Base-by-base conservation (phyloP, 2,888 invertebrate species). In the Eucriotettix oculatus region DNA sequence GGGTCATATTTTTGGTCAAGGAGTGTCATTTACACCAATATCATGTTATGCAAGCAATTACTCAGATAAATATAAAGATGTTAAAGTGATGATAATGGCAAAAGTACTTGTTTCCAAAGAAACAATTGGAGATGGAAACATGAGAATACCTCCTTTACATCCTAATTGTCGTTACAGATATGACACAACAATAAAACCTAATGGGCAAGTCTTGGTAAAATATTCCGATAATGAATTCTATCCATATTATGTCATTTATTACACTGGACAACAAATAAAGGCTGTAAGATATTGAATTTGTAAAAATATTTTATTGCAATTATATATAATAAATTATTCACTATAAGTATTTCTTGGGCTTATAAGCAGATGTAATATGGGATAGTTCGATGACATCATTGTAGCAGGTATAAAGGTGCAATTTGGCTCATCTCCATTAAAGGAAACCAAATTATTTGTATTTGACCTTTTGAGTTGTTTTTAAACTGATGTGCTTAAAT, bases 211-310 rank as follows among this genome's bases (percentile, higher is more conserved):
- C 29, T 41, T 66, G 48, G 71, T 71, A 9, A 71, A 71, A 62
- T 71, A 67, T 61, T 64, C 65, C 40, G 70, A 71, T 61, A 67
- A 69, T 63, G 69, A 68, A 57, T 69, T 67, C 65, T 69, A 67
- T 65, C 71, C 70, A 1, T 63, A 61, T 16, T 71, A 68, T 64
- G 54, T 68, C 29, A 67, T 71, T 10, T 58, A 67, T 56, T 70
- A 66, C 63, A 61, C 58, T 43, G 64, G 60, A 16, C 69, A 77
- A 70, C 42, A 16, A 16, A 42, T 56, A 10, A 29, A 29, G 7
- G 7, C 29, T 29, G 7, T 7, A 29, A 29, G 29, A 29, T 29
- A 29, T 29, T 29, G 7, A 29, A 29, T 29, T 29, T 29, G 2
- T 2, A 29, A 29, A 29, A 29, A 29, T 29, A 29, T 29, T 29